Evolutionary conservation across 1,140 invertebrate species (phyloP).

Genomic region (Drosophila sucinea): DNA sequence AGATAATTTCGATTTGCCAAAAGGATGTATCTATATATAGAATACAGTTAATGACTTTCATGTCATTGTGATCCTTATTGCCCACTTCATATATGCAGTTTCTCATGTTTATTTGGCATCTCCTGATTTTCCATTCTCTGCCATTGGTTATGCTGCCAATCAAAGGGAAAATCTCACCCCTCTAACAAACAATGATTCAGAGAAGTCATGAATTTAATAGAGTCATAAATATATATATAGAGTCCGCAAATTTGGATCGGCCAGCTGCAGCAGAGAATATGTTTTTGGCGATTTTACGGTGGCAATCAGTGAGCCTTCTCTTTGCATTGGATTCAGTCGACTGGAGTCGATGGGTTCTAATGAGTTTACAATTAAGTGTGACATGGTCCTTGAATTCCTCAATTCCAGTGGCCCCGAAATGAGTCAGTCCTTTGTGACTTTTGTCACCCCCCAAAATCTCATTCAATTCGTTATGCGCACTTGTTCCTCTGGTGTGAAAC

Average conservation of each 20-base stretch:
- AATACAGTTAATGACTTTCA: not conserved
- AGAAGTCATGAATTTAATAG: slow-evolving; percentile 60
- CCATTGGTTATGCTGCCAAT: slow-evolving; percentile 64
- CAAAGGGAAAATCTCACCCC: slow-evolving; percentile 43
- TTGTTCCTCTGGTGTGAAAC: slow-evolving; percentile 16
- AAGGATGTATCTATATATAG: not conserved
- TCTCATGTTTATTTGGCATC: slow-evolving; percentile 22
- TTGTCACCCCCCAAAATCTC: slow-evolving; percentile 29
- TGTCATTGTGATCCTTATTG: slow-evolving; percentile 2
- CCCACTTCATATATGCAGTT: not conserved
- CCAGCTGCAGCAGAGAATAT: slow-evolving; percentile 58
- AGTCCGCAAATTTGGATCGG: slow-evolving; percentile 49
- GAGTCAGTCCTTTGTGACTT: not conserved
- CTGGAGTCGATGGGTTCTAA: slow-evolving; percentile 45
- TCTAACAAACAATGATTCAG: not conserved
- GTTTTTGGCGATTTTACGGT: slow-evolving; percentile 55
- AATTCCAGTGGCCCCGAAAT: not conserved
- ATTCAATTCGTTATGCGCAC: slow-evolving; percentile 52
- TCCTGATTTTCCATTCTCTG: slow-evolving; percentile 26
- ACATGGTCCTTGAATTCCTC: slow-evolving; percentile 45
- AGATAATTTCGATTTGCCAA: not conserved
- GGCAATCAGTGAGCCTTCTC: slow-evolving; percentile 60
- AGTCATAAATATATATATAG: slow-evolving; percentile 73
- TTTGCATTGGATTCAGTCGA: slow-evolving; percentile 45
- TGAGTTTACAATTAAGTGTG: slow-evolving; percentile 80